A percentile compares a stretch with the other conserved stretches of the same genome.
Conservation (phyloP, 2,888 invertebrate genomes). For the Antheraea yamamai region DNA sequence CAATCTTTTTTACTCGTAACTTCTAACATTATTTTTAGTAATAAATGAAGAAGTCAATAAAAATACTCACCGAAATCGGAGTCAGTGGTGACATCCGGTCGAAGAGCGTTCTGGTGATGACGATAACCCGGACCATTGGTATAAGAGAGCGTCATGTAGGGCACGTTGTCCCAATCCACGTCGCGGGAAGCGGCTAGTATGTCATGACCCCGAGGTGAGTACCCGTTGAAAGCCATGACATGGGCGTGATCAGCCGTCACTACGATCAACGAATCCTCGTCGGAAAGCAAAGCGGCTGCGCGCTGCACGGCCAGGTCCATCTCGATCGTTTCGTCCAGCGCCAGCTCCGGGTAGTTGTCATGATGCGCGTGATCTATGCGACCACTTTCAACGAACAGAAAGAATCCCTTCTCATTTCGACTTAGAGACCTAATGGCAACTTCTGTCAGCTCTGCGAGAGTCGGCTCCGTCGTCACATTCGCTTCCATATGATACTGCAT, state of each 20-base stretch:
- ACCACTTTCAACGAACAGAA: conserved; percentile 87
- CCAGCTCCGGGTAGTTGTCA: conserved; percentile 73
- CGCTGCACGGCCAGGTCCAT: conserved; percentile 80
- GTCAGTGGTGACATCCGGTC: conserved; percentile 68
- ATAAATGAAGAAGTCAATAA: neutral
- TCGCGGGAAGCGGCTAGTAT: conserved; percentile 65
- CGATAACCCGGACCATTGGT: conserved; percentile 81
- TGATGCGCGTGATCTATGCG: conserved; percentile 86
- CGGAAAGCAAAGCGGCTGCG: conserved; percentile 68
- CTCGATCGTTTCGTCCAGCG: conserved; percentile 86
- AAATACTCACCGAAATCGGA: conserved; percentile 50
- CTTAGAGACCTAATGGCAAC: conserved; percentile 86
- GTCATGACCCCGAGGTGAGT: conserved; percentile 76
- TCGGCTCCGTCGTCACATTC: conserved; percentile 77
- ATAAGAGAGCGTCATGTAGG: conserved; percentile 82
- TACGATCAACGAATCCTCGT: conserved; percentile 85
- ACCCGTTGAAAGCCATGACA: conserved; percentile 86
- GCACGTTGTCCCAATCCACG: conserved; percentile 66
- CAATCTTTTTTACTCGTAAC: no score
- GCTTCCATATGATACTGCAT: conserved; percentile 85
- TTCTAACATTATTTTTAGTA: neutral
- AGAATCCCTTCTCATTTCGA: conserved; percentile 85
- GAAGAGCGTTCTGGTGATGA: conserved; percentile 80
- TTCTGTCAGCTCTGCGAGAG: conserved; percentile 72
- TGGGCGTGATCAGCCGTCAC: conserved; percentile 90